A percentile compares a stretch with the other conserved stretches of the same genome.
phyloP scores from a whole-genome alignment of 2,797 vertebrate species.

The Macrochelys suwanniensis region DNA sequence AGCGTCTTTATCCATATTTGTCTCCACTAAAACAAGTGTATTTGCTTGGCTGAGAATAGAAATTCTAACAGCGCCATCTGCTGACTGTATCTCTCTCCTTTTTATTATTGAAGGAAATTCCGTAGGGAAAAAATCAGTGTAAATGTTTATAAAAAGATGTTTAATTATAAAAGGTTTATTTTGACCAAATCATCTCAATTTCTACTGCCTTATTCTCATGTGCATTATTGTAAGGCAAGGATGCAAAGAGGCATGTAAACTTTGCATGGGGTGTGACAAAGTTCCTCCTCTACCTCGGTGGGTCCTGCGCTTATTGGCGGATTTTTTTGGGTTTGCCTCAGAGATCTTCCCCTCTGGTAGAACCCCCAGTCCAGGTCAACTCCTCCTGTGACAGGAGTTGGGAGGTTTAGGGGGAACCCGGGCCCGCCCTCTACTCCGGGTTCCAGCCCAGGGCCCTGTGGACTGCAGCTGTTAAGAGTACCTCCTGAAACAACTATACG shows the following conservation, averaged over 20 bases:
- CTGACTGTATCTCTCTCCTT: background rate
- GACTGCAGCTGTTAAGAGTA: no score
- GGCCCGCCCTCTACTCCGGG: no score
- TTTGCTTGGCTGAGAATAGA: fast-evolving
- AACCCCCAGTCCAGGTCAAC: no score
- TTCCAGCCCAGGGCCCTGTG: no score
- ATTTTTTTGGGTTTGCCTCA: no score
- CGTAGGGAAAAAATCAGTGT: background rate
- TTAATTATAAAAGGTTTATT: background rate
- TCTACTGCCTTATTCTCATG: background rate
- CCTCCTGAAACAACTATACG: no score
- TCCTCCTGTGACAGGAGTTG: no score
- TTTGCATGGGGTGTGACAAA: background rate
- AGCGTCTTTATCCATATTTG: background rate
- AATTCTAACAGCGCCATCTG: constrained; percentile 47
- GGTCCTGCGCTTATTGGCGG: no score
- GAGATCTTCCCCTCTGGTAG: no score
- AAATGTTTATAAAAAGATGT: background rate
- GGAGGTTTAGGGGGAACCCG: no score
- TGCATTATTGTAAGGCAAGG: background rate
- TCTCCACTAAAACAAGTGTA: background rate
- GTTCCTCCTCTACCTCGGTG: no score
- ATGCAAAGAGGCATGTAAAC: fast-evolving
- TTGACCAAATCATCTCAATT: background rate
- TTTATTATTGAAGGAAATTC: background rate